phyloP scores from a whole-genome alignment of 1,140 invertebrate genomes.

The Drosophila albomicans region DNA sequence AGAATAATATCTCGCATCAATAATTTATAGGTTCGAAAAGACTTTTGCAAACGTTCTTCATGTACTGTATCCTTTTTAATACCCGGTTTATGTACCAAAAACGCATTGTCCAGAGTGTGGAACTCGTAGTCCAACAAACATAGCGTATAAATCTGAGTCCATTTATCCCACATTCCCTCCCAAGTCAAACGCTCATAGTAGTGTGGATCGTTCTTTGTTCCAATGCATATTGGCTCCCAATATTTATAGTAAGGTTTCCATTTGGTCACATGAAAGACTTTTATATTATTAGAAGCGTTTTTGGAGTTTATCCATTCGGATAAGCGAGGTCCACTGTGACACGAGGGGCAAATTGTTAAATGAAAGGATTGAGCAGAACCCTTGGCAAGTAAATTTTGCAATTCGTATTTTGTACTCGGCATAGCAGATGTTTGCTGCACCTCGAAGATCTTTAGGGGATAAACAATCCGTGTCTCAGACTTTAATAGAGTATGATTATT shows the following conservation, averaged over 20 bases:
- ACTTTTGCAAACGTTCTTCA: not conserved
- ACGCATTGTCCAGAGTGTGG: constrained; percentile 94
- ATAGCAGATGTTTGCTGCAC: constrained; percentile 79
- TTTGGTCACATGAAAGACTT: constrained; percentile 93
- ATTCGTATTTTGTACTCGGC: constrained; percentile 89
- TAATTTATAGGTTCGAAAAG: not conserved
- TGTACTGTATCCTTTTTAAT: constrained; percentile 87
- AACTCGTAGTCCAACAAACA: constrained; percentile 95
- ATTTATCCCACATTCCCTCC: constrained; percentile 95
- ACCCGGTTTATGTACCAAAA: constrained; percentile 93
- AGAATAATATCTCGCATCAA: not conserved
- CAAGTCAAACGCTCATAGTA: constrained; percentile 94
- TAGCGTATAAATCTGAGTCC: constrained; percentile 95
- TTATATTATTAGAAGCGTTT: constrained; percentile 87
- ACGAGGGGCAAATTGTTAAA: constrained; percentile 92
- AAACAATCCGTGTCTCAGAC: constrained; percentile 86
- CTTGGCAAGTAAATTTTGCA: constrained; percentile 90
- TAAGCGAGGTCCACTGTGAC: constrained; percentile 93
- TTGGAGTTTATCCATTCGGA: constrained; percentile 91
- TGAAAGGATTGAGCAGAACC: constrained; percentile 94
- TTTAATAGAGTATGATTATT: constrained; percentile 45
- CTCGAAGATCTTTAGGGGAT: constrained; percentile 72
- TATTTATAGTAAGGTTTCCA: constrained; percentile 88
- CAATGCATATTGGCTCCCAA: constrained; percentile 96
- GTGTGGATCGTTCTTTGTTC: constrained; percentile 92